These are phyloP conservation scores for Apamea anceps DNA, from an alignment of 2,888 invertebrate species.

Conservation along the genomic window DNA sequence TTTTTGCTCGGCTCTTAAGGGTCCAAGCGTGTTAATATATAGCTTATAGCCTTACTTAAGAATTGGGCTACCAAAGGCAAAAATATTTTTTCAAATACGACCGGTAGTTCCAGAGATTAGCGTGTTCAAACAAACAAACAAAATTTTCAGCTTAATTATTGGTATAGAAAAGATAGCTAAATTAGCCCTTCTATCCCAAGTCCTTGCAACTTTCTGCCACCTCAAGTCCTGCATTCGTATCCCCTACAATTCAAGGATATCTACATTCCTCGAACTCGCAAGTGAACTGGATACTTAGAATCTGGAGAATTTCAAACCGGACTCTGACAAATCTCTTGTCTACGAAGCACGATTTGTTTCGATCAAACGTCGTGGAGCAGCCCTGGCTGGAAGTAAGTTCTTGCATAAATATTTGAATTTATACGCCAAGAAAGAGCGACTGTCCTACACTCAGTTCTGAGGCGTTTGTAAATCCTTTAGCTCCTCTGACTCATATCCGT, in stretches of 20 bases:
- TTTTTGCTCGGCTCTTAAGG: too few species aligned
- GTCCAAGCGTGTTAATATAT: too few species aligned
- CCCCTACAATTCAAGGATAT: constrained; percentile 42
- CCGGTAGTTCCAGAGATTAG: too few species aligned
- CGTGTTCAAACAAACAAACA: too few species aligned
- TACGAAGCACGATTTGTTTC: constrained; percentile 27
- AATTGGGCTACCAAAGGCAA: too few species aligned
- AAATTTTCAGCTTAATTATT: too few species aligned
- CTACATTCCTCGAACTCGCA: constrained; percentile 40
- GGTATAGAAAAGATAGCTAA: too few species aligned
- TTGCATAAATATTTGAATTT: constrained; percentile 48
- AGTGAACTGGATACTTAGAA: constrained; percentile 28
- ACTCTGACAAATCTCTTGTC: constrained; percentile 28
- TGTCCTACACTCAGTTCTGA: constrained; percentile 22
- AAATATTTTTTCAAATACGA: too few species aligned
- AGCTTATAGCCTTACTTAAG: too few species aligned
- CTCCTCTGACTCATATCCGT: constrained; percentile 53
- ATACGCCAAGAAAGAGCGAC: constrained; percentile 39
- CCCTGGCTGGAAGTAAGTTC: constrained; percentile 24
- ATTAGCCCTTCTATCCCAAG: not conserved
- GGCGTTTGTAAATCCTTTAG: constrained; percentile 49
- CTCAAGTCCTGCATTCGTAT: constrained; percentile 30
- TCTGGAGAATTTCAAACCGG: constrained; percentile 53
- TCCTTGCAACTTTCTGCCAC: constrained; percentile 12
- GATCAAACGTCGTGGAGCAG: constrained; percentile 15